These are phyloP conservation scores for Drosophila pseudoananassae DNA, from an alignment of 1,140 invertebrate genomes.

Conservation along the genomic window DNA sequence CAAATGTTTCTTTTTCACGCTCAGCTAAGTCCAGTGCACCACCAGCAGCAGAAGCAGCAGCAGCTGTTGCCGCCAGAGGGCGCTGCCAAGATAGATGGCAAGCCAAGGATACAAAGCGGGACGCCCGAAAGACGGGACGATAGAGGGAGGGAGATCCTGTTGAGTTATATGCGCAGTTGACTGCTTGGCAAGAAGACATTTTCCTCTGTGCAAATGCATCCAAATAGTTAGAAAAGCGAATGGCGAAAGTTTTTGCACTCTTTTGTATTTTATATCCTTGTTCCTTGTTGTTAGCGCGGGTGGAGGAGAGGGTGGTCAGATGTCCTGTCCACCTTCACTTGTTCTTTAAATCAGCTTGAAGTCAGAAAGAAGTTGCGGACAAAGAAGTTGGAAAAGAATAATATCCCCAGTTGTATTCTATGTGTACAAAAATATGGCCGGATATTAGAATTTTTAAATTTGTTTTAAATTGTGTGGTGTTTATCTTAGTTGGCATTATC, in stretches of 20 bases:
- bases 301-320: neutral
- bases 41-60: slow-evolving; percentile 31
- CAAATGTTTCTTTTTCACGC: slow-evolving; percentile 82
- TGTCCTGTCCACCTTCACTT: slow-evolving; percentile 10
- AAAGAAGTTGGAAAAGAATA: slow-evolving; percentile 3
- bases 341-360: slow-evolving; percentile 23
- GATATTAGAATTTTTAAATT: neutral
- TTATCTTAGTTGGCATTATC: neutral
- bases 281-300: slow-evolving; percentile 9
- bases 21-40: slow-evolving; percentile 52
- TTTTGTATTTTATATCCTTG: slow-evolving; percentile 49
- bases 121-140: neutral
- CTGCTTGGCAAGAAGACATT: slow-evolving; percentile 69
- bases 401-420: neutral
- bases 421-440: neutral
- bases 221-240: slow-evolving; percentile 75
- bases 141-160: slow-evolving; percentile 22
- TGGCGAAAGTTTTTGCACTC: slow-evolving; percentile 74
- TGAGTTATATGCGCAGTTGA: slow-evolving; percentile 66
- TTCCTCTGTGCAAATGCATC: slow-evolving; percentile 64
- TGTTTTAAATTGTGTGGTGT: neutral
- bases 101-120: slow-evolving; percentile 18
- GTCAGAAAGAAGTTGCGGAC: slow-evolving; percentile 13
- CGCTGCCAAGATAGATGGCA: slow-evolving; percentile 43
- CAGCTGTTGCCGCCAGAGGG: slow-evolving; percentile 57